A percentile compares a stretch with the other conserved stretches of the same genome.
These are phyloP conservation scores for Anser cygnoides DNA, from an alignment of 2,113 vertebrate genomes.

Conservation along the genomic window DNA sequence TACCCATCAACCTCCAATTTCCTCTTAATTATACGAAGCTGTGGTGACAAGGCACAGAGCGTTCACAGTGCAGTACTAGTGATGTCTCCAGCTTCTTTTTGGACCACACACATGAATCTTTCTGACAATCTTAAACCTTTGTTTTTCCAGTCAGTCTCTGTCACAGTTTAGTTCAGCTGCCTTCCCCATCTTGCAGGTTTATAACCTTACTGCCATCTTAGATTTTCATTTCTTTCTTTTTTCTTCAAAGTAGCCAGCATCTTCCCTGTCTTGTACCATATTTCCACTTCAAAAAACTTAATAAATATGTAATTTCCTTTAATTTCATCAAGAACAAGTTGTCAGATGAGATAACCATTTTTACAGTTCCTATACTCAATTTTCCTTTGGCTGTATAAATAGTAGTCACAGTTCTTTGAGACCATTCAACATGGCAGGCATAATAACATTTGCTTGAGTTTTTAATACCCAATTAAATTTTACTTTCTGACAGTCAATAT, in stretches of 20 bases:
- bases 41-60: neutral
- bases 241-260: neutral
- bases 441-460: neutral
- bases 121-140: neutral
- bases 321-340: neutral
- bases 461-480: neutral
- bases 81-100: neutral
- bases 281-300: neutral
- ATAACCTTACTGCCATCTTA: neutral
- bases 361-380: neutral
- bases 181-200: neutral
- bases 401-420: neutral
- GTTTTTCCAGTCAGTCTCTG: neutral
- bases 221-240: neutral
- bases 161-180: neutral
- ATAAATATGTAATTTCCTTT: neutral
- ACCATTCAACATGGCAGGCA: neutral
- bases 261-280: neutral
- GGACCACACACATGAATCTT: neutral
- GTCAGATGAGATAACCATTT: neutral
- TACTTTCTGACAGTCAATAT: neutral
- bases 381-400: neutral
- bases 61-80: neutral
- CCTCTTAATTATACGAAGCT: neutral
- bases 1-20: neutral